A percentile compares a stretch with the other conserved stretches of the same genome.
Evolutionary conservation across 2,888 invertebrate species (phyloP).

Genomic region (Nematopogon swammerdamellus): DNA sequence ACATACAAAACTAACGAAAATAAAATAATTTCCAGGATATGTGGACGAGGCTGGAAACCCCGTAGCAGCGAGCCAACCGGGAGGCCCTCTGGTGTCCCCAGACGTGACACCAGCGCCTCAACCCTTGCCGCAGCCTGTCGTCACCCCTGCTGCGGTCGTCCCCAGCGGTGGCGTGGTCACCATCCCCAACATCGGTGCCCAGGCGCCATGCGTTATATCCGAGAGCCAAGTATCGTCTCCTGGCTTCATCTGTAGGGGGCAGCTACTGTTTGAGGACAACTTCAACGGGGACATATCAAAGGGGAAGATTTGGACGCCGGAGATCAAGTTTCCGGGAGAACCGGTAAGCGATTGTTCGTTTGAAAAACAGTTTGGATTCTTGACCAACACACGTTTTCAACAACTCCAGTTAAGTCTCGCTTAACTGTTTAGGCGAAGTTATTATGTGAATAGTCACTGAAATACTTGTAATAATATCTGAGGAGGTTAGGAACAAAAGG

Average conservation of each 20-base stretch:
- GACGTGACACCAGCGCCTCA: neutral
- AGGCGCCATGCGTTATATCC: constrained; percentile 31
- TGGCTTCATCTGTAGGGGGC: constrained; percentile 49
- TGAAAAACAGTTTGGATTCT: too few relatives aligned
- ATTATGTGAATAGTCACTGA: too few relatives aligned
- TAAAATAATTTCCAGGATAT: constrained; percentile 18
- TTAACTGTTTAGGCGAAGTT: too few relatives aligned
- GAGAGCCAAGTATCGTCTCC: constrained; percentile 28
- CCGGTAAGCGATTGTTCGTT: constrained; percentile 48
- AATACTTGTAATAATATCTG: too few relatives aligned
- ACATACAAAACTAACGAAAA: too few relatives aligned
- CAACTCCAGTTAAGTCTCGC: too few relatives aligned
- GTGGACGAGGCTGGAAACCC: constrained; percentile 33
- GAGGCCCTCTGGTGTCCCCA: constrained; percentile 3
- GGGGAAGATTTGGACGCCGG: constrained; percentile 52
- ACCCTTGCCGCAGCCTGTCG: neutral
- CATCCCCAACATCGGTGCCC: constrained; percentile 3
- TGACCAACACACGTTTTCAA: too few relatives aligned
- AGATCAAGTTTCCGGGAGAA: constrained; percentile 55
- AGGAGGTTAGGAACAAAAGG: too few relatives aligned
- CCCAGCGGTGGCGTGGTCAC: constrained; percentile 1
- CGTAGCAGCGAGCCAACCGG: constrained; percentile 9
- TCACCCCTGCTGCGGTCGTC: constrained; percentile 1
- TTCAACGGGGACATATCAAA: constrained; percentile 43
- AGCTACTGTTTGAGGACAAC: constrained; percentile 61